Evolutionary conservation across 1,140 invertebrate genomes (phyloP), one percentile per base, ranked within the genome.

Genomic region (Gonatopus flavifemur): DNA sequence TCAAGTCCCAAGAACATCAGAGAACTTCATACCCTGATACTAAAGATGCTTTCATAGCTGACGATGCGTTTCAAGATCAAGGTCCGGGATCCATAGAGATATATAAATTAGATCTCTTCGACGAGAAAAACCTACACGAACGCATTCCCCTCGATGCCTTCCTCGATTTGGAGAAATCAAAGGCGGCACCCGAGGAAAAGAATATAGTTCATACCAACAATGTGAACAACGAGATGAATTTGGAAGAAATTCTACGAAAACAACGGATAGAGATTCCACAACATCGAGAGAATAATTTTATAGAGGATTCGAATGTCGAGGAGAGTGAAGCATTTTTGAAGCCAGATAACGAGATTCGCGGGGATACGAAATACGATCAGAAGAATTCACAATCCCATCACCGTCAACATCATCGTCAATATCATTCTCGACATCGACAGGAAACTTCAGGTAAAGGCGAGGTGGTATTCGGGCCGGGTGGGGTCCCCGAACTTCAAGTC

Each of bases 401-500:
- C n/a, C n/a, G n/a, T n/a, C n/a, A n/a, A n/a, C n/a, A n/a, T n/a
- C n/a, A n/a, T n/a, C n/a, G n/a, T n/a, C n/a, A n/a, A n/a, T n/a
- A n/a, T n/a, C n/a, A n/a, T n/a, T n/a, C n/a, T n/a, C n/a, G n/a
- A n/a, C n/a, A n/a, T n/a, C n/a, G n/a, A n/a, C n/a, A n/a, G n/a
- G n/a, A n/a, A n/a, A n/a, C n/a, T n/a, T n/a, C n/a, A n/a, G n/a
- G n/a, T n/a, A n/a, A n/a, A n/a, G n/a, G n/a, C n/a, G n/a, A n/a
- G n/a, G n/a, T n/a, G n/a, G n/a, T n/a, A n/a, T 57, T 66, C 24
- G 52, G 55, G 4, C 35, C 56, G 8, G 57, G 63, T 8, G 55
- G 62, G 2, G 72, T 73, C 10, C 65, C 69, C 5, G 69, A 75
- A 49, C 52, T 72, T 37, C 72, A 78, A 49, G 69, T 73, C 18